These are phyloP conservation scores for Siderastrea siderea DNA, from an alignment of 92 coral and sea anemone species.

Conservation along the genomic window DNA sequence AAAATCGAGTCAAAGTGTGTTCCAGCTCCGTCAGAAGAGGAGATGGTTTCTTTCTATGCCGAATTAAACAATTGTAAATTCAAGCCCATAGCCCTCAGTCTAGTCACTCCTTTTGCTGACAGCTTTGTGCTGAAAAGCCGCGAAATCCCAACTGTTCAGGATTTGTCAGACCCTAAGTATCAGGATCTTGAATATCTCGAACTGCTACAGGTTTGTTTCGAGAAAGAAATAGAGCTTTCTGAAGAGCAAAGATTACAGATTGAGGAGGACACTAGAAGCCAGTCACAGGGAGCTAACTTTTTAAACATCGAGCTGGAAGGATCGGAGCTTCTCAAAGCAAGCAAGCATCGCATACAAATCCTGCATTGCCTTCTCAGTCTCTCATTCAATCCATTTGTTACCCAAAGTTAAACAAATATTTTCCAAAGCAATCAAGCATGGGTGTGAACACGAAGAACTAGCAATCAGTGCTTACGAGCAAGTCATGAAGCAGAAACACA, in stretches of 20 bases:
- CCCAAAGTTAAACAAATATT: constrained; percentile 54
- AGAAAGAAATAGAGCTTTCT: constrained; percentile 18
- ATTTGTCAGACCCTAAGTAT: constrained; percentile 31
- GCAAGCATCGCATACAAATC: constrained; percentile 53
- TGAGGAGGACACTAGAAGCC: constrained; percentile 54
- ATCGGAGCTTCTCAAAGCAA: constrained; percentile 70
- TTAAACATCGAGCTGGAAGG: constrained; percentile 73
- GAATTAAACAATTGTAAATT: constrained; percentile 20
- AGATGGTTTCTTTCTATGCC: constrained; percentile 26
- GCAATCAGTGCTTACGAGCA: constrained; percentile 57
- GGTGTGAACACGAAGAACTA: constrained; percentile 65
- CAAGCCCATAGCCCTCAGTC: constrained; percentile 44
- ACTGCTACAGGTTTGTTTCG: constrained; percentile 33
- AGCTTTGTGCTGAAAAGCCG: constrained; percentile 36
- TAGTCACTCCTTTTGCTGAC: constrained; percentile 7
- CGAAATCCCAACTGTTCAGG: constrained; percentile 16
- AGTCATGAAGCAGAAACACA: constrained; percentile 58
- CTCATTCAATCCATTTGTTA: constrained; percentile 65
- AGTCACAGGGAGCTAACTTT: constrained; percentile 53
- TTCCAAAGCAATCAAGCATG: constrained; percentile 62
- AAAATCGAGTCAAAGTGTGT: constrained; percentile 6
- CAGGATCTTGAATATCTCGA: constrained; percentile 58
- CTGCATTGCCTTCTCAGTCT: constrained; percentile 65
- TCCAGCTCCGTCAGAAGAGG: constrained; percentile 10
- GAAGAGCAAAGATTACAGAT: constrained; percentile 32